Conservation (phyloP, 2,797 vertebrate species). For the Ceryle rudis region DNA sequence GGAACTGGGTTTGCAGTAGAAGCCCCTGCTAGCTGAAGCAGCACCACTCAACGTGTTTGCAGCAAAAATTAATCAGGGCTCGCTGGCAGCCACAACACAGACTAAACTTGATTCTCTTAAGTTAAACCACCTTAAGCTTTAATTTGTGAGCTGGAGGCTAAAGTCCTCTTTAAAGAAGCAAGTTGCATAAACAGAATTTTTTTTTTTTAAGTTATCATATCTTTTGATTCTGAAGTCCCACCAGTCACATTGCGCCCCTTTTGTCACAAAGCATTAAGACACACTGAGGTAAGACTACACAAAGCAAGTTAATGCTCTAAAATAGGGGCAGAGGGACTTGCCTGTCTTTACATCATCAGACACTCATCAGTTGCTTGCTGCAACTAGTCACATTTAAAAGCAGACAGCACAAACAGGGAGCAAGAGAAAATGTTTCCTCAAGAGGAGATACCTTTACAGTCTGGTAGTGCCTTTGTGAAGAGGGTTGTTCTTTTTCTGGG, state of each 20-base stretch:
- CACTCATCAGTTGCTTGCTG: neutral
- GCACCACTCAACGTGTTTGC: neutral
- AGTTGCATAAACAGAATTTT: neutral
- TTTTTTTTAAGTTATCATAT: rapidly evolving
- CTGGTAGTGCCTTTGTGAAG: neutral
- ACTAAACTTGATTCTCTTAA: neutral
- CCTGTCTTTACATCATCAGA: neutral
- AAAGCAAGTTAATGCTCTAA: neutral
- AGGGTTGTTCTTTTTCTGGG: neutral
- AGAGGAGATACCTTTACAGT: neutral
- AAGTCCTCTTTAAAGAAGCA: neutral
- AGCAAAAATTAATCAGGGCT: neutral
- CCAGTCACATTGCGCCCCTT: neutral
- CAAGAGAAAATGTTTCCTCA: neutral
- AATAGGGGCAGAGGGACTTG: neutral
- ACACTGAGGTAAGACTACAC: neutral
- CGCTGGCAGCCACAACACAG: neutral
- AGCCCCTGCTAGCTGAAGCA: neutral
- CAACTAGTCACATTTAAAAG: neutral
- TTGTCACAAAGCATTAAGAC: neutral
- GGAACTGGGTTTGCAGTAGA: too few species aligned
- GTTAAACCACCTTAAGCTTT: neutral
- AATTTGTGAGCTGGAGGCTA: neutral
- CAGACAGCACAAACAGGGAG: neutral
- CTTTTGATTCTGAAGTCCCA: neutral